Evolutionary conservation across 2,113 vertebrate genomes (phyloP), one percentile per base, ranked within the genome.

Genomic region (Atrichornis clamosus): DNA sequence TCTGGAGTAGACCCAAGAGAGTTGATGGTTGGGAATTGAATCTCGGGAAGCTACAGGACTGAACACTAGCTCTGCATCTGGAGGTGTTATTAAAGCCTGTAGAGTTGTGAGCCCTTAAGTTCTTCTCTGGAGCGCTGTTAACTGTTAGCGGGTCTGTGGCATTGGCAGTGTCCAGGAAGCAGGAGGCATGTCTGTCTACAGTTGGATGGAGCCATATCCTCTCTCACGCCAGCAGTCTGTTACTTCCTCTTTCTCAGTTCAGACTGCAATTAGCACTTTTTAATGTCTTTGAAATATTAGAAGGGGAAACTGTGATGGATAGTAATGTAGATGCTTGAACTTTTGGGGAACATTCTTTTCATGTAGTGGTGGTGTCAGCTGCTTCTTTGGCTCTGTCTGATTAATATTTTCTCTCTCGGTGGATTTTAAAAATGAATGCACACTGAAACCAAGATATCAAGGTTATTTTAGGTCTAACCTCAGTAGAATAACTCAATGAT

Each of bases 241-340:
- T 83, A 96, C 95, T 98, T 98, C 97, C 97, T 97, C 95, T 97
- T 97, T 96, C 96, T 96, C 64, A 84, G 84, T 95, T 76, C 60
- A 89, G 93, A 92, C 76, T 93, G 97, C 94, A 98, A 95, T 98
- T 97, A 98, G 93, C 96, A 95, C 96, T 97, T 97, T 95, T 95
- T 84, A 23, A 92, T 92, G 94, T 79, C 98, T 98, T 98, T 98
- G 98, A 98, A 98, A 98, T 97, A 96, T 86, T 97, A 98, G 97
- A 97, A 96, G 94, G 85, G 64, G 93, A 90, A 97, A 90, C 90
- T 89, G 81, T 95, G 83, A 88, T 95, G 95, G 97, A 94, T 93
- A 74, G 84, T 91, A 96, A 91, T 88, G 94, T 96, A 94, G 97
- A 98, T 96, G 96, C 96, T 98, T 98, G 97, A 97, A 98, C 97